Base-by-base conservation (phyloP, 2,113 vertebrate genomes). In the Lepus timidus region DNA sequence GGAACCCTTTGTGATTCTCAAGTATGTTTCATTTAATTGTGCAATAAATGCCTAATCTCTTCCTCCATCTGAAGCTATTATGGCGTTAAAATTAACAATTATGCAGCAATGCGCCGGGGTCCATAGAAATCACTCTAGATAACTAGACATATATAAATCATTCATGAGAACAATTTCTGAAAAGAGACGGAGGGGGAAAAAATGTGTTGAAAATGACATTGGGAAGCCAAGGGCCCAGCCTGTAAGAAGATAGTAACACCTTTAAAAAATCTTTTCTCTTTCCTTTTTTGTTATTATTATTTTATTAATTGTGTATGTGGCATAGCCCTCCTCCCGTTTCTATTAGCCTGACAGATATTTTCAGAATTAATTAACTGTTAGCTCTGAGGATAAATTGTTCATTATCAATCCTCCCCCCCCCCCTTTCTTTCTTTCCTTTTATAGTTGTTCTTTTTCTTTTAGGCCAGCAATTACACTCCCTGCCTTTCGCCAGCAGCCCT, bases 21-120 rank as follows among this genome's bases (percentile, higher is more conserved):
- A 99, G 99, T 99, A 99, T 99, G 99, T 99, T 99, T 99, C 99
- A 99, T 99, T 99, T 99, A 99, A 99, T 99, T 99, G 99, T 99
- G 99, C 99, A 99, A 99, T 99, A 99, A 99, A 99, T 99, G 99
- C 99, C 99, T 99, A 99, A 99, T 99, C 99, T 99, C 98, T 98
- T 98, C 99, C 99, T 99, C 99, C 99, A 99, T 99, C 99, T 99
- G 99, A 99, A 99, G 99, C 99, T 99, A 99, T 99, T 99, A 99
- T 99, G 99, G 99, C 99, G 99, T 99, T 99, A 99, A 99, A 99
- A 99, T 99, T 99, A 99, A 99, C 99, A 99, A 99, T 99, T 99
- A 99, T 98, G 99, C 99, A 99, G 99, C 99, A 99, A 99, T 99
- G 99, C 99, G 98, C 99, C 98, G 98, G 99, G 99, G 99, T 99